Evolutionary conservation across 2,888 invertebrate species (phyloP).

Genomic region (Phyllotreta cruciferae): DNA sequence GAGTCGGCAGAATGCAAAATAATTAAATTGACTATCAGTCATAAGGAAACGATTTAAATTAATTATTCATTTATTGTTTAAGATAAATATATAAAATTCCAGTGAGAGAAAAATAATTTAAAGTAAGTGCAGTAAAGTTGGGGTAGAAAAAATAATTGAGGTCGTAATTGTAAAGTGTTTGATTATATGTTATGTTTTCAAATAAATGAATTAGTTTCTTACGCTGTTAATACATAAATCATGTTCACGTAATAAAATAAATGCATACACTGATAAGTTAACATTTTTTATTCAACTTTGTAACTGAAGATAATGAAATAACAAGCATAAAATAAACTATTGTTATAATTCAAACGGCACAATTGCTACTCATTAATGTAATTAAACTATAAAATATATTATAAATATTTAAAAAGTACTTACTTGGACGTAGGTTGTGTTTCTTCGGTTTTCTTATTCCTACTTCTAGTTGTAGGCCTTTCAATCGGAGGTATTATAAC

Average conservation of each 20-base stretch:
- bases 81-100: too few species aligned
- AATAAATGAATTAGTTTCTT: not conserved
- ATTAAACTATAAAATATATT: conserved; percentile 1
- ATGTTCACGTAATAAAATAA: too few species aligned
- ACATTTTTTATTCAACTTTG: not conserved
- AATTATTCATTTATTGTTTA: too few species aligned
- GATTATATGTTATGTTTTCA: not conserved
- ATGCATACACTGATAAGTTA: not conserved
- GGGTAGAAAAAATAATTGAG: too few species aligned
- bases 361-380: not conserved
- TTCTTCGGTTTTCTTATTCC: conserved; percentile 61
- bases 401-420: conserved; percentile 32
- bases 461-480: conserved; percentile 80
- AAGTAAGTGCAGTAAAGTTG: too few species aligned
- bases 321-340: conserved; percentile 9
- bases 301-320: conserved; percentile 7
- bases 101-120: too few species aligned
- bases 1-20: not conserved
- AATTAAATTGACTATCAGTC: not conserved
- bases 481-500: conserved; percentile 83
- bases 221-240: too few species aligned
- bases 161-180: too few species aligned
- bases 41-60: too few species aligned
- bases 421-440: conserved; percentile 47
- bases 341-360: not conserved